phyloP scores from a whole-genome alignment of 2,797 vertebrate species.

The Etheostoma perlongum region DNA sequence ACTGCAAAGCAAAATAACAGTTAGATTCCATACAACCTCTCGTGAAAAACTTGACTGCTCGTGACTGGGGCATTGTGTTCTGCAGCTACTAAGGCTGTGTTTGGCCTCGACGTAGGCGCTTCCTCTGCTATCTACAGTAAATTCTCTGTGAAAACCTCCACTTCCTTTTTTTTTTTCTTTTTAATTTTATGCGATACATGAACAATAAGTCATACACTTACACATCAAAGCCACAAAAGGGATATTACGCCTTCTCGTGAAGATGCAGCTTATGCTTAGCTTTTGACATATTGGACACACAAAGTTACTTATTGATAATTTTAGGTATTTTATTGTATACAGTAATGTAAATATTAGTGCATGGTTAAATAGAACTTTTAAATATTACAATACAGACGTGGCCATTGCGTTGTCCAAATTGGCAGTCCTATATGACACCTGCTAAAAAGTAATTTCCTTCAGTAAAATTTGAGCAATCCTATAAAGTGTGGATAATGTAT shows the following conservation, averaged over 20 bases:
- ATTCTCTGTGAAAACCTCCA: constrained; percentile 56
- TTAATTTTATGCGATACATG: background rate
- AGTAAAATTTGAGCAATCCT: background rate
- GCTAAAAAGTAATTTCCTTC: background rate
- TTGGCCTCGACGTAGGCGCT: constrained; percentile 50
- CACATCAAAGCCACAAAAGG: constrained; percentile 53
- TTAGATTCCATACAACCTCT: background rate
- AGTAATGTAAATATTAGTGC: background rate
- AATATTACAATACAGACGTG: background rate
- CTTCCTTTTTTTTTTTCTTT: constrained; percentile 51
- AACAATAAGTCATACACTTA: constrained; percentile 57
- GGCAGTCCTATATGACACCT: background rate
- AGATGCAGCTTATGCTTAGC: too few species aligned
- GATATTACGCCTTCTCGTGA: constrained; percentile 55
- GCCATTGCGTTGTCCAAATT: background rate
- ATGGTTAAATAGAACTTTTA: background rate
- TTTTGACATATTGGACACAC: background rate
- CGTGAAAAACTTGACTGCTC: constrained; percentile 14
- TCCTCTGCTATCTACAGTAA: constrained; percentile 68
- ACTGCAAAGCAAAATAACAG: constrained; percentile 81
- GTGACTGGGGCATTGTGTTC: constrained; percentile 27
- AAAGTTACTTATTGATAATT: background rate
- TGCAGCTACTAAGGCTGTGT: constrained; percentile 40
- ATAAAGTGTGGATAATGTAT: background rate
- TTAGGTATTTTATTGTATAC: background rate